Conservation (phyloP, 1,140 invertebrate genomes). For the Drosophila paulistorum region DNA sequence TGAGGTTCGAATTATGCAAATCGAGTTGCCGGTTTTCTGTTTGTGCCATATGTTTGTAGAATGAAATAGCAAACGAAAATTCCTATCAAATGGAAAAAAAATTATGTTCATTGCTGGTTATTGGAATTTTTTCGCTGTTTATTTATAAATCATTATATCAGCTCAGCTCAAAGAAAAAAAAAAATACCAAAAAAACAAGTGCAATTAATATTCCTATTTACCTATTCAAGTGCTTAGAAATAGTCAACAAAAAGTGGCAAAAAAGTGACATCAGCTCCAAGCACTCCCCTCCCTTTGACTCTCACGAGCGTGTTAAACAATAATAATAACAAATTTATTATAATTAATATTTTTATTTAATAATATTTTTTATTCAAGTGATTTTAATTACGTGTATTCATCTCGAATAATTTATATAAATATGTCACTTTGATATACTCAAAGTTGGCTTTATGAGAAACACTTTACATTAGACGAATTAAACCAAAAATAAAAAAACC, state of each 20-base stretch:
- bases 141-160: slow-evolving; percentile 77
- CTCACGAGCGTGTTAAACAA: too few species aligned
- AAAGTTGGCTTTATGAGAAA: slow-evolving; percentile 63
- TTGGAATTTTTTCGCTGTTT: slow-evolving; percentile 27
- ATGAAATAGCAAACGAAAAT: slow-evolving; percentile 49
- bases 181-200: slow-evolving; percentile 28
- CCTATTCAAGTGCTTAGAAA: slow-evolving; percentile 24
- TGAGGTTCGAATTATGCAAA: slow-evolving; percentile 44
- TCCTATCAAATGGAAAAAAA: not conserved
- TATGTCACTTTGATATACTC: slow-evolving; percentile 60
- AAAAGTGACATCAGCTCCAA: slow-evolving; percentile 67
- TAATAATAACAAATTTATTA: slow-evolving; percentile 40
- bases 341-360: slow-evolving; percentile 9
- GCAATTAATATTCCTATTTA: slow-evolving; percentile 42
- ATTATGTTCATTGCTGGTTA: slow-evolving; percentile 2
- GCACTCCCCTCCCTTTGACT: too few species aligned
- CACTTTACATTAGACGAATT: slow-evolving; percentile 54
- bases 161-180: not conserved
- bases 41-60: slow-evolving; percentile 25
- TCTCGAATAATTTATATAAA: slow-evolving; percentile 46
- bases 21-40: slow-evolving; percentile 9
- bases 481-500: slow-evolving; percentile 34
- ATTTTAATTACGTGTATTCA: slow-evolving; percentile 58
- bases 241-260: slow-evolving; percentile 44
- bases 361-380: slow-evolving; percentile 35